Base-by-base conservation (phyloP, 2,888 invertebrate genomes). In the Plebejus melissa region DNA sequence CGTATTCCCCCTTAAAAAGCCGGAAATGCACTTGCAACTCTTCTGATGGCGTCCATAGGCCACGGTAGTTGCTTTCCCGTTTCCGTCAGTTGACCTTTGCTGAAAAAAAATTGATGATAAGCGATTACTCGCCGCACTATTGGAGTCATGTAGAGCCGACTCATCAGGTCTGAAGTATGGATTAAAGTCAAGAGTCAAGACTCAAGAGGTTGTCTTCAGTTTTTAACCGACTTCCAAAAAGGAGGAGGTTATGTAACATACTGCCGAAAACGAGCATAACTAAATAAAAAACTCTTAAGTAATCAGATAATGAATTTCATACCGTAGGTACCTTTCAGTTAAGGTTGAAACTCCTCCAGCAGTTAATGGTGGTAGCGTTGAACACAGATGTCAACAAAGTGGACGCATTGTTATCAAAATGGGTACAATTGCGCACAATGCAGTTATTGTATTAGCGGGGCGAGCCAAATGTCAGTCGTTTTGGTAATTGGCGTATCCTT, bases 391-490 rank as follows among this genome's bases (percentile, higher is more conserved):
- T 91, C 87, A 87, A 85, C 84, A 83, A 83, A 85, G 84, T 83
- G 81, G 85, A 84, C 80, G 88, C 81, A 90, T 93, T 93, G 93
- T 93, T 88, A 89, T 90, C 90, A 91, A 90, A 90, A 90, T 85
- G 88, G 86, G 87, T 87, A 90, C 91, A 91, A 92, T 89, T 86
- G 89, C 81, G 85, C 86, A 91, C 90, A 92, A 91, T 87, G 86
- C 83, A 87, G 88, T 89, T 88, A 90, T 90, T 88, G 88, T 87
- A 89, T 91, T 91, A 84, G 85, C 80, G 82, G 79, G 86, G 86
- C 87, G 88, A 84, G 86, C 90, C 93, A 91, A 92, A 91, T 92
- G 92, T 90, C 90, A 84, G 83, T 86, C 82, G 88, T 90, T 89
- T 87, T 16, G 82, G 86, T 90, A 91, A 91, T 91, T 90, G 90